phyloP scores from a whole-genome alignment of 2,113 vertebrate species.

The Lophotis ruficrista region DNA sequence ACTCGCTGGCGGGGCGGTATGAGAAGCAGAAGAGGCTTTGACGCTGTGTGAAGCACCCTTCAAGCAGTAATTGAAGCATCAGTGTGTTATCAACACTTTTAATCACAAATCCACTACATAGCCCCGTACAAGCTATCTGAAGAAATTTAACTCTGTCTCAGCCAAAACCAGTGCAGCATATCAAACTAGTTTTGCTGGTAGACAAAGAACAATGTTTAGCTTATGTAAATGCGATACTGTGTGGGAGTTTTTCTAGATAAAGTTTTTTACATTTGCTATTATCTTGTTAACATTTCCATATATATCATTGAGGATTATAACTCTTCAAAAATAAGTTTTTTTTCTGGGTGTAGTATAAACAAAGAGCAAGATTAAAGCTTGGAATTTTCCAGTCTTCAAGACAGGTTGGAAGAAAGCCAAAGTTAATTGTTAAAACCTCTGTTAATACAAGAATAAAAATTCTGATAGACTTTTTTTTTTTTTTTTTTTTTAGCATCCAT shows the following conservation, averaged over 20 bases:
- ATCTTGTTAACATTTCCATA: background rate
- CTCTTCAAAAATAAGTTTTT: background rate
- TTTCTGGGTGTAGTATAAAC: background rate
- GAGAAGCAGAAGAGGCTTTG: background rate
- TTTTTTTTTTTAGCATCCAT: background rate
- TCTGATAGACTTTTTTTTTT: background rate
- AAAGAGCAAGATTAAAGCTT: background rate
- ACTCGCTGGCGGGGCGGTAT: accelerated
- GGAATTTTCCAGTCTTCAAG: background rate
- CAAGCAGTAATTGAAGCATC: background rate
- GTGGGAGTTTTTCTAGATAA: background rate
- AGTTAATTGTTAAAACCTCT: background rate
- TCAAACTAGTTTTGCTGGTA: background rate
- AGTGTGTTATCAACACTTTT: background rate
- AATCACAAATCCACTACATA: background rate
- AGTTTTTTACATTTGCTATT: background rate
- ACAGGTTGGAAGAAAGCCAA: background rate
- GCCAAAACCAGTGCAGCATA: background rate
- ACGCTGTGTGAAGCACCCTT: background rate
- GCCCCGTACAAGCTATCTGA: background rate
- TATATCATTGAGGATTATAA: background rate
- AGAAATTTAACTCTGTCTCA: background rate
- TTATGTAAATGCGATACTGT: background rate
- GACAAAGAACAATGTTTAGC: background rate
- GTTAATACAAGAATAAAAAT: background rate